phyloP scores from a whole-genome alignment of 1,140 invertebrate species.

The Calosoma granatense region DNA sequence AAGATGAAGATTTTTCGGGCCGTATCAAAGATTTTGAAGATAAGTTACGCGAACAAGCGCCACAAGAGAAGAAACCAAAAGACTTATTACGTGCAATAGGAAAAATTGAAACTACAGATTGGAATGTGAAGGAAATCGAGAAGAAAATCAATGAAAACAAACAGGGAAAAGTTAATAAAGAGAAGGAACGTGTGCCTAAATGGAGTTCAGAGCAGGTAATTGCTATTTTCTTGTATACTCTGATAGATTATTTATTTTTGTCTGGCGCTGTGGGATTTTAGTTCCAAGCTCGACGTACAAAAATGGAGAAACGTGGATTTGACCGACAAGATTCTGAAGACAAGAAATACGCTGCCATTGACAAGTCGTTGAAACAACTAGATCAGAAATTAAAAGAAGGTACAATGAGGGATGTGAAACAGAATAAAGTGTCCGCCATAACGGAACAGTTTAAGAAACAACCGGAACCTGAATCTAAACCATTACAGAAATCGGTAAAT shows the following conservation, averaged over 20 bases:
- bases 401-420: conserved; percentile 56
- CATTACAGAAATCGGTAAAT: conserved; percentile 52
- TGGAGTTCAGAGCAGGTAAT: conserved; percentile 77
- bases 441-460: conserved; percentile 67
- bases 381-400: conserved; percentile 75
- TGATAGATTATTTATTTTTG: conserved; percentile 11
- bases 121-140: conserved; percentile 86
- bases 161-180: conserved; percentile 53
- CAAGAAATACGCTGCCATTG: conserved; percentile 63
- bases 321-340: conserved; percentile 47
- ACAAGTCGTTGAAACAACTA: conserved; percentile 67
- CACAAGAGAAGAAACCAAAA: conserved; percentile 67
- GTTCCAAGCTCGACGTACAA: conserved; percentile 70
- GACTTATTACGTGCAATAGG: conserved; percentile 79
- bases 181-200: conserved; percentile 73
- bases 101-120: conserved; percentile 82
- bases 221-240: conserved; percentile 15
- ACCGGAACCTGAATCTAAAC: conserved; percentile 41
- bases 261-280: conserved; percentile 38
- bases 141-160: conserved; percentile 82
- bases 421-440: conserved; percentile 80
- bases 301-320: conserved; percentile 55
- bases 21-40: conserved; percentile 58
- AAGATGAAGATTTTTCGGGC: conserved; percentile 60
- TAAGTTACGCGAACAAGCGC: conserved; percentile 46